Evolutionary conservation across 1,140 invertebrate genomes (phyloP), one percentile per base, ranked within the genome.

Genomic region (Eumeta japonica): DNA sequence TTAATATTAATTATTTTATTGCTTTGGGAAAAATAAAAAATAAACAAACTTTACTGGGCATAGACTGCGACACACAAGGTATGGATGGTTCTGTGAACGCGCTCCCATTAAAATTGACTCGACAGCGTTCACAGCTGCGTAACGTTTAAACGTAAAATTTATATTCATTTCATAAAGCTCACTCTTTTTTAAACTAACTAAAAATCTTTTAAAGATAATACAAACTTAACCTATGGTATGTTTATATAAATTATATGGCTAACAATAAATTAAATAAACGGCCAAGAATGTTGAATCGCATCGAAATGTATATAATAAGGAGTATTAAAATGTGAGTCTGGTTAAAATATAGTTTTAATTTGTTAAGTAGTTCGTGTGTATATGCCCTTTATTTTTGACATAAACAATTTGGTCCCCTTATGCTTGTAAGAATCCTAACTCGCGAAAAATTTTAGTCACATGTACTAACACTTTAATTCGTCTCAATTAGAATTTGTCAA

Each of bases 231-330:
- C 66, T 74, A 74, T 74, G 66, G 66, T 71, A 71, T 74, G 64
- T 74, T 62, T 63, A 71, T 71, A 71, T 65, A 73, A 65, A 73
- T 24, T 62, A 59, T 65, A 68, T 67, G 58, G 61, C 68, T 70
- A 70, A 58, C 68, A 65, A 70, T 64, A 55, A 62, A 58, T 62
- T 67, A 65, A 63, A 58, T 61, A 50, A 62, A 60, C 49, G 48
- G 56, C 54, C 54, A 58, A 63, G 52, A 64, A 60, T 59, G 56
- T 66, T 61, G 38, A 46, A 40, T 58, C 51, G 52, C n/a, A 46
- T 56, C 48, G 43, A 46, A 49, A 52, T 52, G 45, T 40, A 24
- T 24, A 7, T 7, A 24, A 24, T 24, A 24, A 7, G 20, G n/a
- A 24, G n/a, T 7, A 24, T 24, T 24, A 24, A n/a, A 24, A 7